phyloP scores from a whole-genome alignment of 2,113 vertebrate species.

The Colius striatus region DNA sequence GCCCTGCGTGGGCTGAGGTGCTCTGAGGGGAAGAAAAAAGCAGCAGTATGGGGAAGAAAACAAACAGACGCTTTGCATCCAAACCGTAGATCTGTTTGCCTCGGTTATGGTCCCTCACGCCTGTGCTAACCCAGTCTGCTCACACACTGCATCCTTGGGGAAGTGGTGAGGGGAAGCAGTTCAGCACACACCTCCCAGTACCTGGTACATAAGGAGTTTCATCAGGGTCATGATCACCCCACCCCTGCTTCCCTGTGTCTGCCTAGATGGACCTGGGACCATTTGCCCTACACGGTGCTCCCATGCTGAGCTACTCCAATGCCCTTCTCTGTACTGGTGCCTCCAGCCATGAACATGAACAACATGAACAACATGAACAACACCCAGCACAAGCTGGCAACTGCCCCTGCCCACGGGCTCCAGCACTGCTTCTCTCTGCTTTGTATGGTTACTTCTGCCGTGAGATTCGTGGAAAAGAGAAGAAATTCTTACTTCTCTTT shows the following conservation, averaged over 20 bases:
- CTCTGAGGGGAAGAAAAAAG: not conserved
- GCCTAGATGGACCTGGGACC: not conserved
- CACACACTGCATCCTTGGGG: not conserved
- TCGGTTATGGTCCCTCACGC: not conserved
- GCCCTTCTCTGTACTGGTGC: not conserved
- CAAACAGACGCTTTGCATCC: not conserved
- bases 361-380: no score
- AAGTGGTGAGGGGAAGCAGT: not conserved
- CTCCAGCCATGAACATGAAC: not conserved
- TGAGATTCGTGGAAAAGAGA: slow-evolving; percentile 5
- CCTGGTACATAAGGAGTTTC: not conserved
- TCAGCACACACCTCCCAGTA: not conserved
- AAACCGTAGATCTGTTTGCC: not conserved
- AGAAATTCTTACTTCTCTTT: slow-evolving; percentile 48
- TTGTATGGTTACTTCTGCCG: slow-evolving; percentile 14
- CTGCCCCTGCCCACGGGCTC: not conserved
- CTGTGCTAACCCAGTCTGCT: not conserved
- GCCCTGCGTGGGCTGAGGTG: not conserved
- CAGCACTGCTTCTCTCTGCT: not conserved
- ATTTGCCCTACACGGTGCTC: not conserved
- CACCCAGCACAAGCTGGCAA: not conserved
- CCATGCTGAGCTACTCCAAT: not conserved
- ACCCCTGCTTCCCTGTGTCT: not conserved
- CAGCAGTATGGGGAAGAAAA: not conserved
- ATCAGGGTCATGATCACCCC: not conserved